phyloP scores from a whole-genome alignment of 1,140 invertebrate species.

The Drosophila nebulosa region DNA sequence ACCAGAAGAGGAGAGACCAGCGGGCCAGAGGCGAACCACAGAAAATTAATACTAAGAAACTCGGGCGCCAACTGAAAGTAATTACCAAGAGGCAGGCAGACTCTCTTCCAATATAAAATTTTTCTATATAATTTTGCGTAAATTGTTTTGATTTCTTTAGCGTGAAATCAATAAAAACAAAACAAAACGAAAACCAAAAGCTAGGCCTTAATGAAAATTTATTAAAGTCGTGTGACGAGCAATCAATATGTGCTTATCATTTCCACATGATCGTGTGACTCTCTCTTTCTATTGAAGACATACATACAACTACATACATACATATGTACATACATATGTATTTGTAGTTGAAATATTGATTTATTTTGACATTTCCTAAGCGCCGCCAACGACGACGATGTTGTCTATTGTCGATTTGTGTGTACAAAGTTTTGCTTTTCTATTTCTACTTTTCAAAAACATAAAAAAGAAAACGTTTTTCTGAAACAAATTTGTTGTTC shows the following conservation, averaged over 20 bases:
- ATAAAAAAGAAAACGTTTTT: background rate
- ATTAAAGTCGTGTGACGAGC: constrained; percentile 56
- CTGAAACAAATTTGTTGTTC: constrained; percentile 13
- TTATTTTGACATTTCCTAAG: constrained; percentile 38
- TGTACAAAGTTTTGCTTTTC: background rate
- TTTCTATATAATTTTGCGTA: constrained; percentile 56
- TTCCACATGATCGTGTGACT: constrained; percentile 70
- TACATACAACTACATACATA: background rate
- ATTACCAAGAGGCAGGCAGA: constrained; percentile 1
- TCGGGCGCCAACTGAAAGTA: constrained; percentile 38
- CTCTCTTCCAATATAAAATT: constrained; percentile 2
- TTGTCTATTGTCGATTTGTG: background rate
- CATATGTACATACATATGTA: background rate
- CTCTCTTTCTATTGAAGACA: background rate
- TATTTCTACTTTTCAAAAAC: background rate
- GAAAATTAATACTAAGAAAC: background rate
- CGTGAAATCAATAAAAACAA: constrained; percentile 67
- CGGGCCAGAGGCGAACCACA: background rate
- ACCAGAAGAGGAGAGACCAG: background rate
- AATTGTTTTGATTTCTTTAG: constrained; percentile 73
- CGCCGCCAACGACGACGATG: constrained; percentile 5
- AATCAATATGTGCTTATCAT: constrained; percentile 58
- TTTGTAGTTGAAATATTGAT: constrained; percentile 37
- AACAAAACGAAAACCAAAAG: constrained; percentile 9
- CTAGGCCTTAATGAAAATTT: constrained; percentile 55